Conservation (phyloP, 2,888 invertebrate genomes). For the Mythimna ferrago region DNA sequence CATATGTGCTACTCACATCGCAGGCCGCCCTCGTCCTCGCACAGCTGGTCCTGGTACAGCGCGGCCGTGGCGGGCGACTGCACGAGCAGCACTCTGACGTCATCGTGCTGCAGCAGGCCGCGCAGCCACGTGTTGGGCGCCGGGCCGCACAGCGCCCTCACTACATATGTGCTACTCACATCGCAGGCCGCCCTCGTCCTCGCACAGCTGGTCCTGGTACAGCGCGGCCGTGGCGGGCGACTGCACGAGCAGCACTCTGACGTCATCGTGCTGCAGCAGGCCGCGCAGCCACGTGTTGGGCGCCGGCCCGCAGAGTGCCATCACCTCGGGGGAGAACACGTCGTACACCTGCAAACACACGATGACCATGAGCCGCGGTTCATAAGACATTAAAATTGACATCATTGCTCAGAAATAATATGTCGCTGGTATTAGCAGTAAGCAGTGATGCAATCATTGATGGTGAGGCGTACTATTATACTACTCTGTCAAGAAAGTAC, state of each 20-base stretch:
- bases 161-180: conserved; percentile 15
- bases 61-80: conserved; percentile 79
- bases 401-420: not conserved
- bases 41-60: conserved; percentile 44
- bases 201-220: conserved; percentile 23
- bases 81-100: conserved; percentile 51
- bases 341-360: conserved; percentile 75
- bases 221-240: conserved; percentile 75
- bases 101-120: conserved; percentile 54
- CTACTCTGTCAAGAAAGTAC: no score
- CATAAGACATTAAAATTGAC: not conserved
- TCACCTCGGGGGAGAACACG: conserved; percentile 67
- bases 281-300: conserved; percentile 59
- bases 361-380: not conserved
- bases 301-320: conserved; percentile 2
- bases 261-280: conserved; percentile 51
- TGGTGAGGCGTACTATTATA: no score
- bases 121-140: conserved; percentile 58
- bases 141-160: conserved; percentile 47
- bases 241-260: conserved; percentile 68
- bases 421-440: no score
- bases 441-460: no score
- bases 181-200: conserved; percentile 1
- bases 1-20: conserved; percentile 5
- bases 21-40: conserved; percentile 1